Conservation (phyloP, 2,888 invertebrate genomes). For the Drosophila mulleri region DNA sequence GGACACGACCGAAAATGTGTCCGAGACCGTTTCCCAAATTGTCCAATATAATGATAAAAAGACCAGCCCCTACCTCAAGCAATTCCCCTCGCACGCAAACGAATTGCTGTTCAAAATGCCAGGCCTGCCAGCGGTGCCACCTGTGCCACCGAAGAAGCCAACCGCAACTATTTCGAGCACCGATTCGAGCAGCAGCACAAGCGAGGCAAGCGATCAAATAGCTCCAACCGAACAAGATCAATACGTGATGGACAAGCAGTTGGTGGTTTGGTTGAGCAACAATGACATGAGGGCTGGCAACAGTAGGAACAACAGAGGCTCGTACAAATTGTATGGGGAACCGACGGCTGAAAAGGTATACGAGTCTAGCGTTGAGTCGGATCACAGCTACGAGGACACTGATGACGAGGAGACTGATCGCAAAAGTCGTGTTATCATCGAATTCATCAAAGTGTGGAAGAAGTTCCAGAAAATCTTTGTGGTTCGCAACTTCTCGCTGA, state of each 20-base stretch:
- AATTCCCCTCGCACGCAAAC: too few relatives aligned
- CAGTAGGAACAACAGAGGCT: too few relatives aligned
- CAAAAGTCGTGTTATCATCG: conserved; percentile 23
- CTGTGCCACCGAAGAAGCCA: background rate
- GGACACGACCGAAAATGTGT: background rate
- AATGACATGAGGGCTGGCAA: background rate
- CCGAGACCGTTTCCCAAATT: background rate
- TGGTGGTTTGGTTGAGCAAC: conserved; percentile 14
- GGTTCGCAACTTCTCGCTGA: conserved; percentile 38
- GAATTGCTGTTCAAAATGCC: background rate
- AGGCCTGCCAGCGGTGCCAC: background rate
- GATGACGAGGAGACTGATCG: background rate
- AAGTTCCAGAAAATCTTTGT: conserved; percentile 30
- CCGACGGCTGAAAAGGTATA: fast-evolving
- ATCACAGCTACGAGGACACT: background rate
- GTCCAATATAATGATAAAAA: background rate
- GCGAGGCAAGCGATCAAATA: background rate
- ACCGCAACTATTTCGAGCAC: background rate
- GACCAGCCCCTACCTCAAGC: fast-evolving
- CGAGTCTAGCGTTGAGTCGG: background rate
- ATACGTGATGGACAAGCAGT: background rate
- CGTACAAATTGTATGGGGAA: background rate
- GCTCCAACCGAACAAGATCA: fast-evolving
- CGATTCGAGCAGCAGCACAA: background rate
- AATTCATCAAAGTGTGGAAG: conserved; percentile 50